Conservation (phyloP, 2,888 invertebrate genomes). For the Caenorhabditis panamensis region DNA sequence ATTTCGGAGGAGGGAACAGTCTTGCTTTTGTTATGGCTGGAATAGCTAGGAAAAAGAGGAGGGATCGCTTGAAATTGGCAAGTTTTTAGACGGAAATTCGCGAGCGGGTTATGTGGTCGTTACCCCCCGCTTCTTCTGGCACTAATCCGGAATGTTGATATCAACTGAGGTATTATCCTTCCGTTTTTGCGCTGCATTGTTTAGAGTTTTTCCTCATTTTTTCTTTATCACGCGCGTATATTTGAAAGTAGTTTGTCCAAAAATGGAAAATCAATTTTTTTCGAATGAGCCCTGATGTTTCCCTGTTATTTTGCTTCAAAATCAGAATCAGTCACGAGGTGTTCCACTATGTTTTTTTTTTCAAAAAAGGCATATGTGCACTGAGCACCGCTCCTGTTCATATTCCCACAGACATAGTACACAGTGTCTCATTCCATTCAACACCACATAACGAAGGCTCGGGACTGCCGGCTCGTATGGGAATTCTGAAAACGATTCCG, state of each 20-base stretch:
- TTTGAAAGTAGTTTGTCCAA: neutral
- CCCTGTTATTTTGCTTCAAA: too few relatives aligned
- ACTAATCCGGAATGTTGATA: constrained; percentile 1
- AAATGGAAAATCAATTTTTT: neutral
- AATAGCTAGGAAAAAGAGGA: neutral
- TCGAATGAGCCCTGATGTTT: neutral
- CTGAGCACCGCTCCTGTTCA: neutral
- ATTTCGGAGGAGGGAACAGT: neutral
- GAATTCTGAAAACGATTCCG: too few relatives aligned
- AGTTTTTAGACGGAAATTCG: too few relatives aligned
- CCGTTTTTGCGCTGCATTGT: neutral
- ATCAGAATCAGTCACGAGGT: too few relatives aligned
- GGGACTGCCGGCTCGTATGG: too few relatives aligned
- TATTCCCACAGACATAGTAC: neutral
- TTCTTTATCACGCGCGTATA: neutral
- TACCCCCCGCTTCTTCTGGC: neutral
- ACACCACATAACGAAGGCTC: too few relatives aligned
- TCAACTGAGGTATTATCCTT: neutral
- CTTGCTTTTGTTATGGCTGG: neutral
- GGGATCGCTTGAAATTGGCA: too few relatives aligned
- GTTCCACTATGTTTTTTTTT: too few relatives aligned
- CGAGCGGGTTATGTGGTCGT: too few relatives aligned
- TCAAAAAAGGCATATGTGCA: neutral
- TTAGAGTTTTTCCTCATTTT: neutral
- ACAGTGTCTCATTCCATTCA: too few relatives aligned